phyloP scores from a whole-genome alignment of 1,140 invertebrate genomes.

The Fragariocoptes setiger region DNA sequence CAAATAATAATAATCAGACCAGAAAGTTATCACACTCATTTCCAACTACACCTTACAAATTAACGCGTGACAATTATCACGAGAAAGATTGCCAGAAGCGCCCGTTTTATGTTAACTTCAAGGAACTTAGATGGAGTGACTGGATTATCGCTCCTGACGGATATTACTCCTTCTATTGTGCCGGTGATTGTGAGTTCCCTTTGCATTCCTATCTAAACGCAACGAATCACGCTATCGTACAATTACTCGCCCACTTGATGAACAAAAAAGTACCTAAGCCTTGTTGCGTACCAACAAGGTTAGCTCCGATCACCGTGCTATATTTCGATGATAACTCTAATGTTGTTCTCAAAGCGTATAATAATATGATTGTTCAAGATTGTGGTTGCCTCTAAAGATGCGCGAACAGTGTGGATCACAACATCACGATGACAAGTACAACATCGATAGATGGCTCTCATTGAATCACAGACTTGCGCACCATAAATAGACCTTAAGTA shows the following conservation, averaged over 20 bases:
- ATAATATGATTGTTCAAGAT: slow-evolving; percentile 71
- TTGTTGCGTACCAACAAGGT: slow-evolving; percentile 66
- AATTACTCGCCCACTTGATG: slow-evolving; percentile 71
- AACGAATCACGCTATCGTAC: slow-evolving; percentile 92
- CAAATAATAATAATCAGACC: no score
- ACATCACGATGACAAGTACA: no score
- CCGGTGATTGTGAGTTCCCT: slow-evolving; percentile 72
- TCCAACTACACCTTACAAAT: no score
- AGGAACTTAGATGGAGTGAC: slow-evolving; percentile 66
- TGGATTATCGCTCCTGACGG: slow-evolving; percentile 96
- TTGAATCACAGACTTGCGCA: no score
- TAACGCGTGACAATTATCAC: no score
- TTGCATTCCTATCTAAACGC: slow-evolving; percentile 69
- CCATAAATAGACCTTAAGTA: no score
- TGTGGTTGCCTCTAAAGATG: slow-evolving; percentile 70
- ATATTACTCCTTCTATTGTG: slow-evolving; percentile 79
- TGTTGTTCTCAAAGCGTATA: slow-evolving; percentile 79
- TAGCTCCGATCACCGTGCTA: slow-evolving; percentile 65
- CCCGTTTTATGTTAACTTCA: slow-evolving; percentile 60
- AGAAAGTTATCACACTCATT: no score
- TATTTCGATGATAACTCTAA: slow-evolving; percentile 71
- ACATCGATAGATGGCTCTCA: no score
- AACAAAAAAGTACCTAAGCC: slow-evolving; percentile 56
- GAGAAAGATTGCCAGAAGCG: slow-evolving; percentile 54
- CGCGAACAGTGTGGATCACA: no score